Evolutionary conservation across 2,797 vertebrate species (phyloP), one percentile per base, ranked within the genome.

Genomic region (Botia almorhae): DNA sequence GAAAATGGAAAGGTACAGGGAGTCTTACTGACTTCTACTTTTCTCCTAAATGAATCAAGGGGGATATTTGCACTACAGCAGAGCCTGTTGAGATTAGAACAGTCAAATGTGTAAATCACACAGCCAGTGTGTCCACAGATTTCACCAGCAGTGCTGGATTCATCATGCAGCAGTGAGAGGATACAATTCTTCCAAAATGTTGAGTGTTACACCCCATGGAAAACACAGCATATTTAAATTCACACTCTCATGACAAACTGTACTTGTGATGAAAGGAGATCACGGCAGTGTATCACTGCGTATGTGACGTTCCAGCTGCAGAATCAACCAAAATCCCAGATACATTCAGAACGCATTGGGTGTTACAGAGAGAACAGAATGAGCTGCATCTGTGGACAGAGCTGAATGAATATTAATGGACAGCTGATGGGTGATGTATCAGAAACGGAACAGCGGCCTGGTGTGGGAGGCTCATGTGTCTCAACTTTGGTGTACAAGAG

Each of bases 181-280:
- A 63, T 63, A 65, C 56, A 55, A 50, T 64, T 48, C 46, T 63
- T 13, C 13, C 0, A 61, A 68, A 75, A 61, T 39, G 55, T 39
- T 19, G 16, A 76, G 65, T 29, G 58, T 83, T 80, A 51, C 17
- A 0, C 60, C 80, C 80, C 11, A 16, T n/a, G 29, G 36, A 58
- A 73, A 56, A 69, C n/a, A 69, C 63, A 14, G 39, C 69, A 75
- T 69, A 80, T 80, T 81, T 68, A 80, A 67, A 79, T 82, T 71
- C 71, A 69, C 70, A 51, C 71, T 58, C 43, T 73, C 29, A 39
- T 74, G 65, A 78, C 83, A 75, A 61, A 71, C 76, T 63, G 53
- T 50, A 55, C 29, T 81, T 56, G 1, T 51, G 68, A 29, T 29
- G 48, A 63, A 19, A 55, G 76, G 7, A 43, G 50, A 51, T 33